Evolutionary conservation across 2,888 invertebrate species (phyloP), one percentile per base, ranked within the genome.

Genomic region (Dichetophora obliterata): DNA sequence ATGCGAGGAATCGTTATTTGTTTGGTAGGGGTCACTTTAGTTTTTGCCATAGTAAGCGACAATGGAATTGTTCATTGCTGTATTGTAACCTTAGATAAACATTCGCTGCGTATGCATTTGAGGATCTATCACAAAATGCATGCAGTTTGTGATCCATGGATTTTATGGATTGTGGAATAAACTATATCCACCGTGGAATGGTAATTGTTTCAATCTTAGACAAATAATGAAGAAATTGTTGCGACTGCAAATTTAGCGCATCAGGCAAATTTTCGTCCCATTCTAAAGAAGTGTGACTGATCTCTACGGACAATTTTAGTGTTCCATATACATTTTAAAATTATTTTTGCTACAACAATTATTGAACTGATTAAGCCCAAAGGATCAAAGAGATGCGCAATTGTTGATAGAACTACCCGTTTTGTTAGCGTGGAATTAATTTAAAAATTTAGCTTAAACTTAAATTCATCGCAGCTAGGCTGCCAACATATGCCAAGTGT

Each of bases 301-400:
- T 50, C 50, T 50, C 4, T 6, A 16, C 50, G 14, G 50, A n/a
- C n/a, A n/a, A 50, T 48, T 61, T 54, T 57, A 34, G 22, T 27
- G 24, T n/a, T 72, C 68, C 75, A 69, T 14, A 79, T 54, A 37
- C 54, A 22, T 50, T 78, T 76, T 50, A 78, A 34, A 34, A 79
- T 48, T 24, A 75, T 71, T 66, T 80, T 80, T 24, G 78, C 77
- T 1, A 52, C 54, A 19, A 77, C 31, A 8, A 70, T 72, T 11
- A 76, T 24, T n/a, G 78, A 77, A 14, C 54, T 75, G 52, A 80
- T 59, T 31, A 78, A 48, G 14, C 78, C 79, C 8, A 78, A 52
- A 5, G 76, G 78, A 37, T 80, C 78, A 43, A 78, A 78, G 14
- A 77, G 43, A 37, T 69, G 71, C 4, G 75, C 76, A 61, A 77